A percentile compares a stretch with the other conserved stretches of the same genome.
phyloP scores from a whole-genome alignment of 2,888 invertebrate genomes.

The Dicyrtomina minuta region DNA sequence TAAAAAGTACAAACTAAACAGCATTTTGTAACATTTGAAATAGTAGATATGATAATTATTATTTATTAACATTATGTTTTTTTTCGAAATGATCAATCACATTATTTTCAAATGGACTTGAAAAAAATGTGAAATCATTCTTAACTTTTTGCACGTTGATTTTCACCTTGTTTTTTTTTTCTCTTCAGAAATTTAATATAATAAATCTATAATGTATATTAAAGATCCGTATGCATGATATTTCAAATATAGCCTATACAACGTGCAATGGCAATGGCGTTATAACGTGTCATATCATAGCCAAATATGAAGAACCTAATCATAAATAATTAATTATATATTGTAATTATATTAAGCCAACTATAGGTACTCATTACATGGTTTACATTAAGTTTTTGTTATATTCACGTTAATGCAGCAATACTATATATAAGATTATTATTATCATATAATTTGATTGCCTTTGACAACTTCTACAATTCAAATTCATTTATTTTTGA shows the following conservation, averaged over 20 bases:
- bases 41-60: constrained; percentile 23
- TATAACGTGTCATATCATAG: no score
- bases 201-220: no score
- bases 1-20: constrained; percentile 29
- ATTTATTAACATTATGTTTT: not conserved
- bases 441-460: constrained; percentile 17
- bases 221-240: no score
- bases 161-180: no score
- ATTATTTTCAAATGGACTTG: no score
- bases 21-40: not conserved
- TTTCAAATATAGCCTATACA: no score
- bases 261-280: no score
- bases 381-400: not conserved
- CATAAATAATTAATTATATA: not conserved
- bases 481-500: not conserved
- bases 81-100: constrained; percentile 3
- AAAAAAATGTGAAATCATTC: no score
- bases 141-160: no score
- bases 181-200: no score
- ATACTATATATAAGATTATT: no score
- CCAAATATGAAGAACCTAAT: constrained; percentile 3
- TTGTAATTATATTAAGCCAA: constrained; percentile 6
- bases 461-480: constrained; percentile 12
- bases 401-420: no score
- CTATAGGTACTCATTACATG: constrained; percentile 20